A percentile compares a stretch with the other conserved stretches of the same genome.
phyloP scores from a whole-genome alignment of 2,113 vertebrate species.

The Agapornis roseicollis region DNA sequence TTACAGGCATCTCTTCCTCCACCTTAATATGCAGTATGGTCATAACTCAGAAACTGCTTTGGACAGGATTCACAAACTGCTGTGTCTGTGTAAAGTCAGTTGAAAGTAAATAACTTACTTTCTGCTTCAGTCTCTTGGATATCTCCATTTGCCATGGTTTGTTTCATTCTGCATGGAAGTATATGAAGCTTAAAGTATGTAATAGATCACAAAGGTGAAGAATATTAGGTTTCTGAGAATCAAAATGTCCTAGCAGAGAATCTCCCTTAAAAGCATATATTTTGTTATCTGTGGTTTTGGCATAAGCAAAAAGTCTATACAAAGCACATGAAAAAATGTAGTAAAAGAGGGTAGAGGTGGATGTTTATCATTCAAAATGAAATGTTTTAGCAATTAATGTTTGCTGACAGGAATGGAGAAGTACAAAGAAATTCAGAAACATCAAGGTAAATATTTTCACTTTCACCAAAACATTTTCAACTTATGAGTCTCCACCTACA shows the following conservation, averaged over 20 bases:
- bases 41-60: constrained; percentile 51
- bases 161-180: background rate
- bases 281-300: background rate
- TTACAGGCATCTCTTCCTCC: background rate
- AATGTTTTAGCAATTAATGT: background rate
- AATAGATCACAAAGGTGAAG: background rate
- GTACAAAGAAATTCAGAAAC: background rate
- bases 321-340: background rate
- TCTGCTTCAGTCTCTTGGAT: background rate
- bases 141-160: constrained; percentile 6
- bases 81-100: constrained; percentile 49
- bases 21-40: background rate
- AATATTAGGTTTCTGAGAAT: background rate
- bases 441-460: background rate
- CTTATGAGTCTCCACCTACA: background rate
- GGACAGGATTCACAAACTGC: constrained; percentile 33
- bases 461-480: background rate
- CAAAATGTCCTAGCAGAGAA: background rate
- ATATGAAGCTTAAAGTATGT: background rate
- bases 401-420: background rate
- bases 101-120: constrained; percentile 42
- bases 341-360: background rate
- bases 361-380: background rate
- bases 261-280: background rate
- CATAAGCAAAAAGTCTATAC: background rate